phyloP scores from a whole-genome alignment of 2,797 vertebrate species.

The Salarias fasciatus region DNA sequence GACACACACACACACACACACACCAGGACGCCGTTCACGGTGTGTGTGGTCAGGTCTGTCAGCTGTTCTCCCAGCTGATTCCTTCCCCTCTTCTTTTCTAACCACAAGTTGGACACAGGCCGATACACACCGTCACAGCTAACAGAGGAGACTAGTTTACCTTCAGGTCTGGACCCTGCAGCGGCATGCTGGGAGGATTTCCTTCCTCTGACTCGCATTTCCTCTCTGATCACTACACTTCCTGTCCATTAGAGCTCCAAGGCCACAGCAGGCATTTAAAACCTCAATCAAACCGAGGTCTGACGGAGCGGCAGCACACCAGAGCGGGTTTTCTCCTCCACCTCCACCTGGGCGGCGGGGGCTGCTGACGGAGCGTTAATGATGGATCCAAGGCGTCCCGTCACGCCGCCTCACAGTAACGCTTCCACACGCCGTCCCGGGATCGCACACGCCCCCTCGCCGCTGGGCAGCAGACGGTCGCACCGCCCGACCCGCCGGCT shows the following conservation, averaged over 20 bases:
- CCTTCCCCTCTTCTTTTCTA: conserved; percentile 37
- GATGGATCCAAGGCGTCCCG: conserved; percentile 31
- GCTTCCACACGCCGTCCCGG: no score
- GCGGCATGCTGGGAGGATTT: conserved; percentile 21
- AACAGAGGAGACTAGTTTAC: no score
- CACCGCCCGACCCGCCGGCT: no score
- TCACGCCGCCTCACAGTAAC: conserved; percentile 37
- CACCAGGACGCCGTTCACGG: conserved; percentile 15
- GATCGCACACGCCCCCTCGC: no score
- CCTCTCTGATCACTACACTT: conserved; percentile 6
- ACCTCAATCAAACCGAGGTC: background rate
- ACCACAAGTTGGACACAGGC: conserved; percentile 59
- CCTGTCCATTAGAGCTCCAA: conserved; percentile 1
- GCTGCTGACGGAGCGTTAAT: conserved; percentile 33
- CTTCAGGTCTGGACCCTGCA: conserved; percentile 1
- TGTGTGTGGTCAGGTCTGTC: conserved; percentile 42
- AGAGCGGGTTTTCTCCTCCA: no score
- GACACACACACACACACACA: conserved; percentile 1
- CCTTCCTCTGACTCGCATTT: conserved; percentile 12
- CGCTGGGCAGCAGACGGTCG: no score
- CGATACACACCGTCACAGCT: no score
- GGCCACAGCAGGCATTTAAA: conserved; percentile 4
- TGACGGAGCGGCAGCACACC: no score
- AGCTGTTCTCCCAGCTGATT: conserved; percentile 57
- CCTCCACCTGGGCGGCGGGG: no score